Evolutionary conservation across 2,113 vertebrate species (phyloP), one percentile per base, ranked within the genome.

Genomic region (Oncorhynchus clarkii): DNA sequence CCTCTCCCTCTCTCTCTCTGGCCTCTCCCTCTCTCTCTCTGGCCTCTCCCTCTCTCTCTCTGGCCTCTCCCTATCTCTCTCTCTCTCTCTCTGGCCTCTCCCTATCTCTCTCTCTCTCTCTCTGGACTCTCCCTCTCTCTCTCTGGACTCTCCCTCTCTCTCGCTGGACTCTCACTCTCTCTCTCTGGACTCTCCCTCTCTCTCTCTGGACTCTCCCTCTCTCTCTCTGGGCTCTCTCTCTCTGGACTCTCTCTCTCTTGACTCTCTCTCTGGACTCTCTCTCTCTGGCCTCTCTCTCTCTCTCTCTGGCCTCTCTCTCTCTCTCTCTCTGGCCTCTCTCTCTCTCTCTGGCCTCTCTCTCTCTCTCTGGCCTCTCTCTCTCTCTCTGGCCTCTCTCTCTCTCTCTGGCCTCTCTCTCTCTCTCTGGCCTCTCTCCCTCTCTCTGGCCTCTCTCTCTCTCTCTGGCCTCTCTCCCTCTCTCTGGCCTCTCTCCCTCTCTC

Each of bases 11-110:
- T 5, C 31, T 31, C 31, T 31, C 31, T 31, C 31, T 31, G 26
- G 26, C 26, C 26, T 29, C 67, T 81, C 54, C 83, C n/a, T n/a
- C n/a, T n/a, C 75, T 79, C 22, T 29, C 27, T 16, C 27, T 34
- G 26, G 26, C 26, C 29, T 34, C 27, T 11, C 5, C 0, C n/a
- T n/a, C n/a, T n/a, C 26, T 27, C 26, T 27, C 5, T 45, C 64
- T 81, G 26, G 26, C 26, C 60, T 83, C 75, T 80, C 26, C 34
- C 51, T 69, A 0, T 31, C 4, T 29, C 29, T 29, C 14, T 1
- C 65, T 14, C 26, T 0, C 16, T 67, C 9, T 4, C 8, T 12
- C 22, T 12, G 0, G 29, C 31, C 64, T 81, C 60, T 84, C 75
- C 79, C 26, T 79, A 14, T 67, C 24, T 16, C 27, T 39, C 57